Conservation (phyloP, 1,140 invertebrate species). For the Periplaneta americana region DNA sequence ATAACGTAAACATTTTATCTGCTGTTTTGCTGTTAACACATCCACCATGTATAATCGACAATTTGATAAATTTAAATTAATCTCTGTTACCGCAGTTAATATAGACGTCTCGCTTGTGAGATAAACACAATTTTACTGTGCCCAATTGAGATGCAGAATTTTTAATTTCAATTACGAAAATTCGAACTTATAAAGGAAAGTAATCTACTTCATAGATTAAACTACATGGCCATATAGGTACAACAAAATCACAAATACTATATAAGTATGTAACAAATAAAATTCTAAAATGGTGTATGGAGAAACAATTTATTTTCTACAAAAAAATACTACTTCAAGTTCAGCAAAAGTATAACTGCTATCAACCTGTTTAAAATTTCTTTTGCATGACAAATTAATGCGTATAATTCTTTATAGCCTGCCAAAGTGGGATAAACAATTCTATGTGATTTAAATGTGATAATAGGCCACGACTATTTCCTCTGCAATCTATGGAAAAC, state of each 20-base stretch:
- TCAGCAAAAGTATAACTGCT: neutral
- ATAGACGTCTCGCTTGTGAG: no score
- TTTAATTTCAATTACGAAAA: neutral
- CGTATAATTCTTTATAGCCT: no score
- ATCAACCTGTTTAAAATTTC: neutral
- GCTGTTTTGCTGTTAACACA: no score
- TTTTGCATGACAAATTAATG: neutral
- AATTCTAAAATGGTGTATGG: neutral
- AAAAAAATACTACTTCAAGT: neutral
- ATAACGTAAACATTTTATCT: no score
- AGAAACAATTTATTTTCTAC: neutral
- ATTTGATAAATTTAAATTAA: neutral
- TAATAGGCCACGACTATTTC: neutral
- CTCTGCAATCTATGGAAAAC: neutral
- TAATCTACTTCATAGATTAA: neutral
- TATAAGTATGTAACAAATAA: neutral
- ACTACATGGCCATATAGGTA: neutral
- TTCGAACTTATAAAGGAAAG: neutral
- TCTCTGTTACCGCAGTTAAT: no score
- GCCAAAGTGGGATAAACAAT: neutral
- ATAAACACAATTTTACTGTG: neutral
- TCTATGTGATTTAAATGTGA: neutral
- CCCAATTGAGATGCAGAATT: neutral
- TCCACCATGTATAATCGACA: neutral
- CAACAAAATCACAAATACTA: neutral